Conservation (phyloP, 92 coral and sea anemone species). For the Zoanthus gigantus region DNA sequence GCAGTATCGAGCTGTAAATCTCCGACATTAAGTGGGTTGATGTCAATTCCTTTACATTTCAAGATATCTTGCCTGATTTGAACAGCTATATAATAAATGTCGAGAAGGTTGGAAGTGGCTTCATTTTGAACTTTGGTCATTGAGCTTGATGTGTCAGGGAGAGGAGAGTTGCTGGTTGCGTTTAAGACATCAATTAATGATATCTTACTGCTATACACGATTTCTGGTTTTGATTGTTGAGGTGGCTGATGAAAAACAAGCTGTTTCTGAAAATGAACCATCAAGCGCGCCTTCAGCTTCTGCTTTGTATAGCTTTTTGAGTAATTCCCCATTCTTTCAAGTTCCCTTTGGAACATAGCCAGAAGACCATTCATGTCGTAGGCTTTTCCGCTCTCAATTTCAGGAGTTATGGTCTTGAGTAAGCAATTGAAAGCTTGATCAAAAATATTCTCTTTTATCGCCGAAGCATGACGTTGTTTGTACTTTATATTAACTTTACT, state of each 20-base stretch:
- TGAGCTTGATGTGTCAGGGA: conserved; percentile 1
- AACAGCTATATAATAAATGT: not conserved
- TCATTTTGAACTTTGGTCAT: not conserved
- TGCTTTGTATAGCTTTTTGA: conserved; percentile 35
- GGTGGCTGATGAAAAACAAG: conserved; percentile 46
- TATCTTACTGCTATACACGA: conserved; percentile 38
- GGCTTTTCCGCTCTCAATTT: conserved; percentile 19
- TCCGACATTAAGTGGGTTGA: conserved; percentile 5
- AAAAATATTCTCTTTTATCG: not conserved
- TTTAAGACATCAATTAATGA: conserved; percentile 30
- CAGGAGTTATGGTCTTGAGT: not conserved
- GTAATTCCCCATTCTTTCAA: conserved; percentile 1
- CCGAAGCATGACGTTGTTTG: not conserved
- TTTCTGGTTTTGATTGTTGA: conserved; percentile 34
- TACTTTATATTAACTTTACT: not conserved
- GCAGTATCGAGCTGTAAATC: conserved; percentile 5
- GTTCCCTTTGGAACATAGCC: not conserved
- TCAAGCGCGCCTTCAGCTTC: conserved; percentile 1
- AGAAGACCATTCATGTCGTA: conserved; percentile 32
- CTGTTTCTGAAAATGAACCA: conserved; percentile 21
- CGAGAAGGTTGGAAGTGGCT: conserved; percentile 2
- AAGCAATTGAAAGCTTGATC: conserved; percentile 1
- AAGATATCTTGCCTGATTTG: not conserved
- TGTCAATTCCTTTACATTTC: not conserved
- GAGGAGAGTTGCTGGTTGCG: conserved; percentile 8